Evolutionary conservation across 2,797 vertebrate species (phyloP), one percentile per base, ranked within the genome.

Genomic region (Paguma larvata): DNA sequence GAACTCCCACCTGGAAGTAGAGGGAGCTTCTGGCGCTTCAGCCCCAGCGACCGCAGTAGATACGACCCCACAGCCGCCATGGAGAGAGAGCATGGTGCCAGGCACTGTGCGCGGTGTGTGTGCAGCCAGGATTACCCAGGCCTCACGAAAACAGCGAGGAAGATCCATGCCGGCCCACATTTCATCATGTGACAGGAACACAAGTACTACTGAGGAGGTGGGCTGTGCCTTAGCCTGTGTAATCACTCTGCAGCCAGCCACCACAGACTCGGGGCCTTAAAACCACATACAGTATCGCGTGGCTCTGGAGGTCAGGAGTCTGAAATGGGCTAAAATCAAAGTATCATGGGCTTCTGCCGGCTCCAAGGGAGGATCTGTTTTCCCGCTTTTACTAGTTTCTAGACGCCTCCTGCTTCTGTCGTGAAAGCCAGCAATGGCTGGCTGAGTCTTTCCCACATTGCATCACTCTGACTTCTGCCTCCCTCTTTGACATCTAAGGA

Each of bases 81-180:
- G 23, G 5, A 41, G 34, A 19, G 53, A 72, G 0, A 8, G n/a
- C 13, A 8, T 10, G 25, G 63, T 12, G 30, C 68, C 16, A 11
- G 86, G 34, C 11, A 1, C 78, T 2, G 15, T 32, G 87, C 19
- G 6, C 6, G 6, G 79, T 9, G 7, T 14, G 53, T 80, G 65
- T 51, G 41, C 6, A 0, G 12, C 51, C 6, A 2, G 51, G 48
- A 11, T 59, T 25, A 6, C 3, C 62, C 19, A 2, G 27, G 6
- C 79, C 48, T 38, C 63, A 23, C 70, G 38, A 2, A 34, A n/a
- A 30, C 38, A 2, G 68, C 19, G 34, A 27, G 53, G 51, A 19
- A 48, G 65, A 62, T 7, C 4, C 2, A 11, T 48, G 18, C 62
- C 68, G 13, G 41, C 68, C 77, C 34, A 27, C 6, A 1, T 34